Evolutionary conservation across 2,797 vertebrate species (phyloP), one percentile per base, ranked within the genome.

Genomic region (Sparidentex hasta): DNA sequence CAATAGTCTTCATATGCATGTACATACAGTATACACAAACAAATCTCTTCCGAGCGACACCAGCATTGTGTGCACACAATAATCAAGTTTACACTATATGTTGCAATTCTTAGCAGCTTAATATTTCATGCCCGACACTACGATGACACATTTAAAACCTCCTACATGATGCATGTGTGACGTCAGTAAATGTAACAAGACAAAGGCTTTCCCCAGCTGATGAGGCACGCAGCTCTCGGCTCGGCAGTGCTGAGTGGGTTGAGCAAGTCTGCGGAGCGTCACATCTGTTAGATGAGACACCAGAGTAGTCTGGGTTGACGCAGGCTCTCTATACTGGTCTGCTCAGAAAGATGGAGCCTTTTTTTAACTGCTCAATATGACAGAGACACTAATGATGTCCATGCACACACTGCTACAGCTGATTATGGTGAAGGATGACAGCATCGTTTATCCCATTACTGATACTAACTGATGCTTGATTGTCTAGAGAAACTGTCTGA

Each of bases 201-300:
- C 77, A 84, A 88, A 90, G 87, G 83, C 82, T 87, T 82, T 85
- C 85, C 83, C 84, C 46, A 38, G 4, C 74, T 79, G 82, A 83
- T 2, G 54, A 90, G 50, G 74, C 78, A 78, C 12, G 5, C 65
- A 67, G 89, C 68, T 70, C 57, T 59, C 55, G 61, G 46, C 78
- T 77, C 85, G 56, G 74, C 78, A 14, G 74, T 71, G 82, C 83
- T 51, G 87, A 76, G 89, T 90, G 89, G 82, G 88, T n/a, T 68
- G 84, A 80, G 70, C 46, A 78, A 88, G 70, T 67, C 83, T 70
- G 79, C 73, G 81, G 23, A 77, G 86, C 43, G 59, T 90, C 90
- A 87, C 87, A 78, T 85, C 86, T 88, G 89, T 79, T 82, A 85
- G 61, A 83, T 88, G 84, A 90, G 85, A 88, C 82, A 69, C 41